phyloP scores from a whole-genome alignment of 2,797 vertebrate genomes.

The Melopsittacus undulatus region DNA sequence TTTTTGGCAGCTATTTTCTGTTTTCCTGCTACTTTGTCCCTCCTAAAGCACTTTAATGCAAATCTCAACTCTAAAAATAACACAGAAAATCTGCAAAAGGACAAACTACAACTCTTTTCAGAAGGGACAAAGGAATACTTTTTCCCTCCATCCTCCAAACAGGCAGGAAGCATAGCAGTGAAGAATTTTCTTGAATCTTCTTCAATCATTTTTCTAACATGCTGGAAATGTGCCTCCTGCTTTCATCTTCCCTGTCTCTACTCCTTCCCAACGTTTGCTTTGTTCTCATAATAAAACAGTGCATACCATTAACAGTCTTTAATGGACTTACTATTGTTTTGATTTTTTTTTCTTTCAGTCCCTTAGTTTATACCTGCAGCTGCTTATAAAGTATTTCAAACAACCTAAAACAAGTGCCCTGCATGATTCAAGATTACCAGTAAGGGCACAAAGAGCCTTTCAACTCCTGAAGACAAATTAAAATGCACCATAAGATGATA shows the following conservation, averaged over 20 bases:
- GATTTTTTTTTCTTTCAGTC: not conserved
- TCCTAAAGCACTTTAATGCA: not conserved
- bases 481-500: not conserved
- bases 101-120: not conserved
- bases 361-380: not conserved
- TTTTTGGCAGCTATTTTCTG: not conserved
- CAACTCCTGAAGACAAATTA: not conserved
- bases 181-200: constrained; percentile 56
- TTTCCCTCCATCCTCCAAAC: not conserved
- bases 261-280: not conserved
- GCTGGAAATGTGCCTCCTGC: constrained; percentile 18
- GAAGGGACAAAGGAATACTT: not conserved
- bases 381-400: constrained; percentile 28
- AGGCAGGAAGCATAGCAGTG: not conserved
- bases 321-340: constrained; percentile 20
- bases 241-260: constrained; percentile 42
- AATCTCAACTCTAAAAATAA: not conserved
- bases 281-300: constrained; percentile 32
- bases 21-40: not conserved
- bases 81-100: not conserved
- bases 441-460: not conserved
- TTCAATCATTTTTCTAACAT: constrained; percentile 32
- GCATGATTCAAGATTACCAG: not conserved
- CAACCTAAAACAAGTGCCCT: not conserved
- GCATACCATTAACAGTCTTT: constrained; percentile 19